Base-by-base conservation (phyloP, 2,797 vertebrate genomes). In the Rhinichthys osculus region DNA sequence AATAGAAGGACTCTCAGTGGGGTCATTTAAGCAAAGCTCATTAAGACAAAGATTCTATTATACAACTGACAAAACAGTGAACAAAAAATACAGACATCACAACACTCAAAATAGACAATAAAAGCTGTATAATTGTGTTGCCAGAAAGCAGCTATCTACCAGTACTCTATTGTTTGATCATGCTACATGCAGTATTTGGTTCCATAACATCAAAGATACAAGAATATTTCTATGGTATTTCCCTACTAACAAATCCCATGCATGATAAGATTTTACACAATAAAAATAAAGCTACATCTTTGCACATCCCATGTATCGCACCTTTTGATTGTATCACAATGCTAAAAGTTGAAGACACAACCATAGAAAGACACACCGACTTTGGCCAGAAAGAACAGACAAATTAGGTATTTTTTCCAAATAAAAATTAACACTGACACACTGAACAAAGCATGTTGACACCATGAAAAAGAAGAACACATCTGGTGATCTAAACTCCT, bases 51-150 rank as follows among this genome's bases (percentile, higher is more conserved):
- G 9, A 79, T 47, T 11, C n/a, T n/a, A 40, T 27, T 30, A 47
- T 30, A 40, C 21, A 78, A 17, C 42, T 19, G 50, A 72, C 35
- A 59, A 66, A 71, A 66, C 27, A 59, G 30, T 52, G 7, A 72
- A 57, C 50, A 27, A 19, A 33, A 19, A 87, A 73, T 23, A 69
- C 38, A 85, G 4, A 33, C 70, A 69, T 64, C 67, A 44, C 27
- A 84, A 50, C 33, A 77, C 1, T 44, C 23, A 52, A 76, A 77
- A 42, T 50, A 23, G 16, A 52, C 44, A 42, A 17, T 11, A 38
- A 16, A 78, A 78, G 7, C 16, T 76, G 69, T 80, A 83, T 69
- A 50, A 88, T 77, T 77, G 64, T 84, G 50, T 80, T 77, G 50
- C 77, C 33, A 30, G 47, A 76, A 71, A 19, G 23, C 35, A 69